Evolutionary conservation across 2,888 invertebrate species (phyloP), one percentile per base, ranked within the genome.

Genomic region (Busseola fusca): DNA sequence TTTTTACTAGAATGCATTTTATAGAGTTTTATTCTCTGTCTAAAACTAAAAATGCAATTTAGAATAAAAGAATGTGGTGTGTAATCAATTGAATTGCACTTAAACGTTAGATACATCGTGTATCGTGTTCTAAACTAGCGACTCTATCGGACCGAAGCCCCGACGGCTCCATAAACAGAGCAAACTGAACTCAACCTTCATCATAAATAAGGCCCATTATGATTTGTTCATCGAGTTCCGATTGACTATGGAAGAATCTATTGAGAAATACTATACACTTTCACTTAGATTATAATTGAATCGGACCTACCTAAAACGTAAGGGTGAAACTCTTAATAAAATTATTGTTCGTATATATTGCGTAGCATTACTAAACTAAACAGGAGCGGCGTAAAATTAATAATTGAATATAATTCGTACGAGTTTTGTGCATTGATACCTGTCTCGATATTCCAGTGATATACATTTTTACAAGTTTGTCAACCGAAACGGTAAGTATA

Each of bases 221-320:
- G 87, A 87, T 91, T 87, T 86, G 88, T 87, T 87, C 84, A 81
- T 87, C 86, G 83, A 88, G 83, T 84, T 87, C 86, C 86, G 87
- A 87, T 87, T 88, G 84, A 86, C 88, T 91, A 90, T 90, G 91
- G 92, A 91, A 93, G 89, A 90, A 90, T 89, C 91, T 93, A 92
- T 91, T 91, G 91, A 90, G 91, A 90, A 89, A 91, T 92, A 94
- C 92, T 94, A 93, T 94, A 94, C 94, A 95, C 88, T 94, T 94
- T 93, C 91, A 92, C 95, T 95, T 95, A 95, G 83, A 89, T 87
- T 89, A 93, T 91, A 93, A 94, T 94, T 94, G 94, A 93, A 94
- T 94, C 91, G 89, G 92, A 90, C 94, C 95, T 95, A 95, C 93
- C 95, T 95, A 95, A 91, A 91, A 93, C 91, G 86, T 89, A 92